phyloP scores from a whole-genome alignment of 2,797 vertebrate genomes.

The Emys orbicularis region DNA sequence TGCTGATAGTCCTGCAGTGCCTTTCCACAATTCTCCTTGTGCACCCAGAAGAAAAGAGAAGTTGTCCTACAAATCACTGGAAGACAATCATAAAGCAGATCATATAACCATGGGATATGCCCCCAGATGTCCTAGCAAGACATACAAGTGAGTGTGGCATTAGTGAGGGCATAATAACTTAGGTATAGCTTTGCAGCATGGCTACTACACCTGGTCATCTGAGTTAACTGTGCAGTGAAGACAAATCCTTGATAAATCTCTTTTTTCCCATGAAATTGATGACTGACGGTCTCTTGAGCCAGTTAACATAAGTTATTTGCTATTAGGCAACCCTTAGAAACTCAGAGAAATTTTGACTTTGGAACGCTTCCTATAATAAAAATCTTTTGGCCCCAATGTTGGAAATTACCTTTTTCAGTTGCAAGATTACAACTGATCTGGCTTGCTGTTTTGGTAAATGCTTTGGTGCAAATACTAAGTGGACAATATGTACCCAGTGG shows the following conservation, averaged over 20 bases:
- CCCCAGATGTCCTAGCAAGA: neutral
- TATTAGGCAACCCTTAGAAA: neutral
- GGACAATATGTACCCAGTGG: neutral
- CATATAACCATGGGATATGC: neutral
- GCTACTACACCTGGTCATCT: neutral
- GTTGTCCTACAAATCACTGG: neutral
- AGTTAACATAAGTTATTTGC: neutral
- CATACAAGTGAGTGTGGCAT: accelerated
- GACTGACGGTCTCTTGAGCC: neutral
- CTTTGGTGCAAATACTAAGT: neutral
- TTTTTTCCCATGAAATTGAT: neutral
- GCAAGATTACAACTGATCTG: neutral
- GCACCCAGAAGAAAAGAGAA: neutral
- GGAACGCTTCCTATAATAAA: neutral
- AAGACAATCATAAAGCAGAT: neutral
- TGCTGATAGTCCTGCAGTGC: neutral
- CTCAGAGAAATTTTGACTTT: neutral
- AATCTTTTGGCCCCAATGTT: neutral
- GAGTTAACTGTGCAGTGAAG: neutral
- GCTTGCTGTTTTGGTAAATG: neutral
- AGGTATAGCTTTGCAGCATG: neutral
- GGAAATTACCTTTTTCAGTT: neutral
- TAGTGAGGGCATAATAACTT: neutral
- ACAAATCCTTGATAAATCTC: neutral
- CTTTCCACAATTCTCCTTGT: neutral